A percentile compares a stretch with the other conserved stretches of the same genome.
These are phyloP conservation scores for Zaprionus ornatus DNA, from an alignment of 1,140 invertebrate species.

Conservation along the genomic window DNA sequence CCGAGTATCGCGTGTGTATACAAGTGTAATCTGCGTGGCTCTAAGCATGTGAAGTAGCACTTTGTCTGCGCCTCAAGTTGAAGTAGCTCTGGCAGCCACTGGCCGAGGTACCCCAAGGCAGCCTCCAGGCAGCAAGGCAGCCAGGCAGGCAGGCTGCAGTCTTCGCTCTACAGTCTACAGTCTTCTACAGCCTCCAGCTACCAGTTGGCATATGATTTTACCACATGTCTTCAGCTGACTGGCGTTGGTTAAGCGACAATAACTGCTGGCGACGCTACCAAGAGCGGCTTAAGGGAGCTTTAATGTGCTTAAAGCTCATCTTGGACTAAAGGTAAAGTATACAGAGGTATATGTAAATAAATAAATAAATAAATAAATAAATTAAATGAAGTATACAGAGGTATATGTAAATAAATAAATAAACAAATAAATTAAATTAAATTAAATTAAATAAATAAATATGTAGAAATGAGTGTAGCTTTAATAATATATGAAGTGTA, in stretches of 20 bases:
- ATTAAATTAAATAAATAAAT: no score
- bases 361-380: no score
- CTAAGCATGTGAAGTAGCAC: constrained; percentile 74
- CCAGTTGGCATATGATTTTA: constrained; percentile 25
- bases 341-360: no score
- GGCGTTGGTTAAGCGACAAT: neutral
- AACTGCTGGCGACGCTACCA: constrained; percentile 5
- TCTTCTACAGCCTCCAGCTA: constrained; percentile 5
- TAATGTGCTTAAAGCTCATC: neutral
- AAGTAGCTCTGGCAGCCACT: constrained; percentile 54
- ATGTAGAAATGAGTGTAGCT: no score
- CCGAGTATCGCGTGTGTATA: constrained; percentile 39
- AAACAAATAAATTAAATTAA: no score
- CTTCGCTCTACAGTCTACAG: neutral
- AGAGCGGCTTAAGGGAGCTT: neutral
- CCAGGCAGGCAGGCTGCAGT: neutral
- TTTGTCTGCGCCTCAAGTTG: constrained; percentile 67
- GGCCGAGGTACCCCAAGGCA: constrained; percentile 18
- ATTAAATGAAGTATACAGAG: no score
- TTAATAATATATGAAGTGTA: no score
- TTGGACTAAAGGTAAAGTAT: no score
- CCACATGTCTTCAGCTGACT: constrained; percentile 15
- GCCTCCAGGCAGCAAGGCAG: neutral
- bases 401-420: no score
- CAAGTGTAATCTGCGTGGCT: constrained; percentile 61